A percentile compares a stretch with the other conserved stretches of the same genome.
These are phyloP conservation scores for Gymnocheta viridis DNA, from an alignment of 2,888 invertebrate species.

Conservation along the genomic window DNA sequence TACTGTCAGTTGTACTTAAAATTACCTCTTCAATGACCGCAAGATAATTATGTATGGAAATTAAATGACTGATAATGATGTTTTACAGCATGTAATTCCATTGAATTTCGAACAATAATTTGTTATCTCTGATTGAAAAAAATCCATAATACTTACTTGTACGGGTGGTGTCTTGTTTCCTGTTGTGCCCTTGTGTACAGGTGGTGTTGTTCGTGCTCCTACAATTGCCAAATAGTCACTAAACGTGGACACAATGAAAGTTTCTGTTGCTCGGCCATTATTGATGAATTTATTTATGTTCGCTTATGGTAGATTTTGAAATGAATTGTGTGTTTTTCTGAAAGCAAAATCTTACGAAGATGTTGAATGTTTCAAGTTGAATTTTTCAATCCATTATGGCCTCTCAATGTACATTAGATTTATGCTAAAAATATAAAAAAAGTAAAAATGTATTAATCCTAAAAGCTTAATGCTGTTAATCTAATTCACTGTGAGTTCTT, in stretches of 20 bases:
- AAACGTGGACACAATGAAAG: conserved; percentile 92
- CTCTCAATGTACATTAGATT: conserved; percentile 27
- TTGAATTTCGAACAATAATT: background rate
- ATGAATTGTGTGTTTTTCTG: background rate
- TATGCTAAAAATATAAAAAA: conserved; percentile 24
- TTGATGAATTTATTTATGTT: conserved; percentile 33
- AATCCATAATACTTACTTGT: conserved; percentile 84
- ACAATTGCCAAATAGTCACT: conserved; percentile 98
- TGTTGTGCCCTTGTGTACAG: conserved; percentile 84
- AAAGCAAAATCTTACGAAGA: conserved; percentile 3
- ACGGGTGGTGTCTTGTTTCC: conserved; percentile 86
- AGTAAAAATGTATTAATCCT: background rate
- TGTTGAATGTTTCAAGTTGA: conserved; percentile 16
- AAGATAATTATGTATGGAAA: background rate
- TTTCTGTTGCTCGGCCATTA: conserved; percentile 86
- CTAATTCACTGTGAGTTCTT: conserved; percentile 5
- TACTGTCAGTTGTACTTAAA: background rate
- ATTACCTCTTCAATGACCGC: background rate
- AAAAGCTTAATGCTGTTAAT: conserved; percentile 39
- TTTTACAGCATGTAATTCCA: background rate
- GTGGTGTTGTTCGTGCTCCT: conserved; percentile 90
- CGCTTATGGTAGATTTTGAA: background rate
- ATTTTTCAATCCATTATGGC: conserved; percentile 55
- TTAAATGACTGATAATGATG: background rate
- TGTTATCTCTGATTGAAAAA: background rate